phyloP scores from a whole-genome alignment of 2,888 invertebrate genomes.

The Falcaria lacertinaria region DNA sequence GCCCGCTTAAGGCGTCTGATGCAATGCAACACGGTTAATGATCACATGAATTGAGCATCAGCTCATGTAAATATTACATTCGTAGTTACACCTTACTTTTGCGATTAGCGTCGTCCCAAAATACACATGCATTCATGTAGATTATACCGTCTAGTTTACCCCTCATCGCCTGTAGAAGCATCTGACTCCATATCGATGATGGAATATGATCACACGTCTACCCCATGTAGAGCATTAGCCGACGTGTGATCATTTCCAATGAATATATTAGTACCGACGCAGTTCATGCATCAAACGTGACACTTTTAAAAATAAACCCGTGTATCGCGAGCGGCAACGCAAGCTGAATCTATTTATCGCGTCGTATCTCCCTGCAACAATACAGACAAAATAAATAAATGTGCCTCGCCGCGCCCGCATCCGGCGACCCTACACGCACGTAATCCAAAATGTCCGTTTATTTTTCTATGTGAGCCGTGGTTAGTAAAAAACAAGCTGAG shows the following conservation, averaged over 20 bases:
- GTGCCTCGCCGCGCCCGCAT: constrained; percentile 56
- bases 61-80: too few relatives aligned
- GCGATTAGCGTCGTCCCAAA: too few relatives aligned
- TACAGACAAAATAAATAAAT: constrained; percentile 68
- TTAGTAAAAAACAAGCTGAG: constrained; percentile 58
- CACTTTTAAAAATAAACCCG: constrained; percentile 37
- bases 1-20: too few relatives aligned
- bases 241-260: background rate
- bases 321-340: constrained; percentile 36
- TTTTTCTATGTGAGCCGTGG: constrained; percentile 68
- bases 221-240: background rate
- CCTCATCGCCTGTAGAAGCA: too few relatives aligned
- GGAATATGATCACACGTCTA: too few relatives aligned
- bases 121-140: too few relatives aligned
- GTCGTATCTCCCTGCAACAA: constrained; percentile 65
- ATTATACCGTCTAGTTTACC: too few relatives aligned
- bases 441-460: constrained; percentile 78
- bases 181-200: too few relatives aligned
- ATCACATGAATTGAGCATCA: too few relatives aligned
- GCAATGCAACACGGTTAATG: too few relatives aligned
- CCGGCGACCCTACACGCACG: constrained; percentile 67
- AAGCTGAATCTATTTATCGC: constrained; percentile 71
- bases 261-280: background rate
- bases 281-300: constrained; percentile 36
- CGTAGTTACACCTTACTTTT: too few relatives aligned